Percentiles rank a stretch among this genome's conserved stretches.
Evolutionary conservation across 2,888 invertebrate genomes (phyloP).

Genomic region (Azorinus chamasolen): DNA sequence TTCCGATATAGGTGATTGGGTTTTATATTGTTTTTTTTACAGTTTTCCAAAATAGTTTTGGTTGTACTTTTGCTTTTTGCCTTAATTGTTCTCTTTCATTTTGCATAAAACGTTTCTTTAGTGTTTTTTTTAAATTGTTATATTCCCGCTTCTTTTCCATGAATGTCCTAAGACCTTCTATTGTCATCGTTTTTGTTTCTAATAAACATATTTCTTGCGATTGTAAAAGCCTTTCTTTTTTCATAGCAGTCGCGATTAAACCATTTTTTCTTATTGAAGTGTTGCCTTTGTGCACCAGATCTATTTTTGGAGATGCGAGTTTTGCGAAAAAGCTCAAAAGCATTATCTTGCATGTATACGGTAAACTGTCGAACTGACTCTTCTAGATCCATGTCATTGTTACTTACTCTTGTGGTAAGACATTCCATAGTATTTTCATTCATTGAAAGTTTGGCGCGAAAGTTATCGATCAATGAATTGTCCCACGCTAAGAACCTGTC

Average conservation of each 20-base stretch:
- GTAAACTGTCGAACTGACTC: too few relatives aligned
- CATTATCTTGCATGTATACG: too few relatives aligned
- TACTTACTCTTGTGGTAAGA: too few relatives aligned
- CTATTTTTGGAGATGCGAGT: too few relatives aligned
- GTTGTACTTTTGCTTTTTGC: neutral
- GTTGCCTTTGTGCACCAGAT: too few relatives aligned
- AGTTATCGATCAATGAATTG: too few relatives aligned
- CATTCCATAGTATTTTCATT: too few relatives aligned
- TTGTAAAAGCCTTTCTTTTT: neutral
- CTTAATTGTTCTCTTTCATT: conserved; percentile 5
- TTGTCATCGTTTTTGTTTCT: conserved; percentile 1
- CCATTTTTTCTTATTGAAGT: neutral
- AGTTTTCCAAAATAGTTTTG: conserved; percentile 6
- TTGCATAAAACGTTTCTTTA: neutral
- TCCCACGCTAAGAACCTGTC: too few relatives aligned
- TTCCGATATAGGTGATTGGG: neutral
- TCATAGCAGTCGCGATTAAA: neutral
- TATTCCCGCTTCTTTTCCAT: conserved; percentile 1
- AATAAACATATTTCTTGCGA: conserved; percentile 7
- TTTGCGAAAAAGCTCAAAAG: too few relatives aligned
- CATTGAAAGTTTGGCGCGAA: too few relatives aligned
- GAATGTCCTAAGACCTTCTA: neutral
- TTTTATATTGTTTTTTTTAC: conserved; percentile 9
- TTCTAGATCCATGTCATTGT: too few relatives aligned
- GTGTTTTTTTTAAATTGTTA: conserved; percentile 7